These are phyloP conservation scores for Trypoxylus dichotomus DNA, from an alignment of 1,140 invertebrate species.

Conservation along the genomic window DNA sequence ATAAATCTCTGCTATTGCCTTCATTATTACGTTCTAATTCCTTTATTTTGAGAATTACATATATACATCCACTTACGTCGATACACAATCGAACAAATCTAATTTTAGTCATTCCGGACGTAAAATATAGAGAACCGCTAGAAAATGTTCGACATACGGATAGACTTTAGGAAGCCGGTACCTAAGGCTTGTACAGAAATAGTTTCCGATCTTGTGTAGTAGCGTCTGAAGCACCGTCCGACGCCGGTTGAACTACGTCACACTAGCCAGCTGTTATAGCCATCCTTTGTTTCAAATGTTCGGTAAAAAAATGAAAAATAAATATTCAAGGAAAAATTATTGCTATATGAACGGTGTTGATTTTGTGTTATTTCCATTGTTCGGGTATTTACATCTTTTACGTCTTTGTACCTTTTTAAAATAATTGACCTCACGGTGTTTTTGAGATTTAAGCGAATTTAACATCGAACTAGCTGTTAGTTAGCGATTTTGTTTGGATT, in stretches of 20 bases:
- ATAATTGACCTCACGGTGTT: too few relatives aligned
- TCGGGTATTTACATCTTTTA: not conserved
- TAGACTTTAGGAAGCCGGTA: not conserved
- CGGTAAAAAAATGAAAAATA: not conserved
- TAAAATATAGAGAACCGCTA: not conserved
- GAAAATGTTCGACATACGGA: not conserved
- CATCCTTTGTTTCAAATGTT: not conserved
- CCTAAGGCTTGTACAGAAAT: conserved; percentile 17
- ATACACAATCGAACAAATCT: conserved; percentile 9
- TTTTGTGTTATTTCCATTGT: not conserved
- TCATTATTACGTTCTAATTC: not conserved
- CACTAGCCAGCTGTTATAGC: conserved; percentile 1
- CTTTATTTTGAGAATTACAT: not conserved
- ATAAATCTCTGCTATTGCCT: not conserved
- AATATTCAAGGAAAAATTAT: not conserved
- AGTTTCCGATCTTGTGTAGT: not conserved
- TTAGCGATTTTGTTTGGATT: too few relatives aligned
- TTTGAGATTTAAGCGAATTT: too few relatives aligned
- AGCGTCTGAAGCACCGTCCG: not conserved
- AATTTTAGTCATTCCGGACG: conserved; percentile 12
- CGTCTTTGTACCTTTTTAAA: too few relatives aligned
- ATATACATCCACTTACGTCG: conserved; percentile 3
- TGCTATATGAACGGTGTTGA: not conserved
- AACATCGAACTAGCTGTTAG: too few relatives aligned
- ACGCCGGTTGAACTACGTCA: conserved; percentile 14